Evolutionary conservation across 1,140 invertebrate genomes (phyloP).

Genomic region (Amyelois transitella): DNA sequence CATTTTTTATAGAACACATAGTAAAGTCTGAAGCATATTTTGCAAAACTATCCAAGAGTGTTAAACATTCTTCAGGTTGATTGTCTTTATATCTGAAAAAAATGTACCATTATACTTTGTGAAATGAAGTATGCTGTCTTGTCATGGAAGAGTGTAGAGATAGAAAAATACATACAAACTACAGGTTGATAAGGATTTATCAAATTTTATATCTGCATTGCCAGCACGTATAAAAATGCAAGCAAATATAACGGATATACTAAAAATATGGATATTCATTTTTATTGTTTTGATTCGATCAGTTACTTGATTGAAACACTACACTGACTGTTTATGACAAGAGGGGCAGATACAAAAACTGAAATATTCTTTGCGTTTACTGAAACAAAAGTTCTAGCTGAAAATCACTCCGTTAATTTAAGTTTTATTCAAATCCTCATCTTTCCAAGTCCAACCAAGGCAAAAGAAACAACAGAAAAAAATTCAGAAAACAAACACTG

Average conservation of each 20-base stretch:
- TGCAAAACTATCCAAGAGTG: constrained; percentile 61
- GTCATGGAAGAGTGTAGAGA: not conserved
- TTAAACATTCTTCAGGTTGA: constrained; percentile 37
- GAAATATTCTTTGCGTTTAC: not conserved
- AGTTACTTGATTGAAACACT: no score
- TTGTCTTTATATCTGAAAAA: constrained; percentile 25
- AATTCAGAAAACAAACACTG: no score
- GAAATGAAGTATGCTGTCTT: no score
- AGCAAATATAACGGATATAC: not conserved
- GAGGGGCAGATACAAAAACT: no score
- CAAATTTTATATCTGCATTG: not conserved
- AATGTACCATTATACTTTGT: not conserved
- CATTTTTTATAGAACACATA: constrained; percentile 71
- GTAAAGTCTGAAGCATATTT: constrained; percentile 69
- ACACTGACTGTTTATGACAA: no score
- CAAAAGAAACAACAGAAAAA: no score
- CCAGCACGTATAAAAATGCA: not conserved
- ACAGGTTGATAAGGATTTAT: not conserved
- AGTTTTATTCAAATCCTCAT: no score
- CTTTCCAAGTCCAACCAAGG: no score
- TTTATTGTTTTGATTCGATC: not conserved
- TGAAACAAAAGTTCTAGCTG: not conserved
- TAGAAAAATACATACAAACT: not conserved
- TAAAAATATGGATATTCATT: not conserved
- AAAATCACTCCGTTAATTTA: no score